These are phyloP conservation scores for Metellina segmentata DNA, from an alignment of 2,888 invertebrate species.

Conservation along the genomic window DNA sequence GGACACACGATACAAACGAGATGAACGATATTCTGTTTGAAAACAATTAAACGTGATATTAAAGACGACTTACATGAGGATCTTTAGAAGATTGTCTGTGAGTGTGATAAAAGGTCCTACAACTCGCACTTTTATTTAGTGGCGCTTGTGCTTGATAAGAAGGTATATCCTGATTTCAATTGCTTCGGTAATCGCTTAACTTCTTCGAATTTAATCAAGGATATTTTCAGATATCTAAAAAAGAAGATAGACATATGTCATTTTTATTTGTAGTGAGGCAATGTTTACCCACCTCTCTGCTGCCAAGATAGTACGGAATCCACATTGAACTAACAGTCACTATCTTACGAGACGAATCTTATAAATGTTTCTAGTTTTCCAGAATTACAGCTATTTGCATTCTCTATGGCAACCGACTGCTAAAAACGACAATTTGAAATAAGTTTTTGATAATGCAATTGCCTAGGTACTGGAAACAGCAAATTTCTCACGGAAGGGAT, in stretches of 20 bases:
- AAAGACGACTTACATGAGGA: not conserved
- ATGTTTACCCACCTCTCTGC: not conserved
- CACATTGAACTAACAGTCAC: not conserved
- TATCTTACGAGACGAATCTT: not conserved
- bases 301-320: not conserved
- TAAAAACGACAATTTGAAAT: too few relatives aligned
- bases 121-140: not conserved
- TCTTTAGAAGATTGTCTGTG: not conserved
- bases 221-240: not conserved
- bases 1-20: too few relatives aligned
- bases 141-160: not conserved
- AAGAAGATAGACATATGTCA: not conserved
- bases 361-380: not conserved
- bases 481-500: too few relatives aligned
- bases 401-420: too few relatives aligned
- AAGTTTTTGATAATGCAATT: too few relatives aligned
- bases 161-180: not conserved
- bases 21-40: too few relatives aligned
- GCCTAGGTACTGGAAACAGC: too few relatives aligned
- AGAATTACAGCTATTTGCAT: too few relatives aligned
- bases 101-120: not conserved
- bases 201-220: not conserved
- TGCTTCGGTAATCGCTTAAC: not conserved
- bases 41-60: not conserved
- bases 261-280: not conserved